Conservation (phyloP, 92 coral and sea anemone genomes). For the Meandrina meandrites region DNA sequence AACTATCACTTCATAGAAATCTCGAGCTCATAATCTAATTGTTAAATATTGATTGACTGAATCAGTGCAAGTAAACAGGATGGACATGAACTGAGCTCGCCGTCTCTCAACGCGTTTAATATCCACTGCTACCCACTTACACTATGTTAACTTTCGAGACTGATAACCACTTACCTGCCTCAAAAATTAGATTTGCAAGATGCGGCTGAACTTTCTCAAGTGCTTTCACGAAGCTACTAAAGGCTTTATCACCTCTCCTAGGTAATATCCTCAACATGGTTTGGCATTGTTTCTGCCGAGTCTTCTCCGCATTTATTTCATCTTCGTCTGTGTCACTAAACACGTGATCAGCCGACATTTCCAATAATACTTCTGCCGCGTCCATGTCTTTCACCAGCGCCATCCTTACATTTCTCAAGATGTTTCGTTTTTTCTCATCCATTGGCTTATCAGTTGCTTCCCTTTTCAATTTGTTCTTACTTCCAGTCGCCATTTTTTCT, state of each 20-base stretch:
- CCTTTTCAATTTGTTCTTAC: background rate
- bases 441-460: background rate
- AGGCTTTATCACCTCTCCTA: constrained; percentile 67
- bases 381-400: constrained; percentile 63
- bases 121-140: too few relatives aligned
- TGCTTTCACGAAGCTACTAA: constrained; percentile 49
- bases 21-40: too few relatives aligned
- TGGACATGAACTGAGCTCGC: too few relatives aligned
- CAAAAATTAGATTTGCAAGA: constrained; percentile 40
- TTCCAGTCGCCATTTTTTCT: background rate
- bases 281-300: constrained; percentile 59
- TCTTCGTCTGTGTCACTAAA: constrained; percentile 58
- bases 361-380: constrained; percentile 52
- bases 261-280: constrained; percentile 61
- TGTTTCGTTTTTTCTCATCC: constrained; percentile 60
- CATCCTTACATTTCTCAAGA: constrained; percentile 42
- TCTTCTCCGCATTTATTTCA: constrained; percentile 49
- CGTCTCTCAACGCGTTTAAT: too few relatives aligned
- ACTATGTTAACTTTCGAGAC: too few relatives aligned
- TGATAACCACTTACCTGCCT: constrained; percentile 42
- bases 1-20: too few relatives aligned
- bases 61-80: too few relatives aligned
- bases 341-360: constrained; percentile 37
- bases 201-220: constrained; percentile 50
- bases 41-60: too few relatives aligned